phyloP scores from a whole-genome alignment of 2,888 invertebrate species.

The Aleiodes testaceus region DNA sequence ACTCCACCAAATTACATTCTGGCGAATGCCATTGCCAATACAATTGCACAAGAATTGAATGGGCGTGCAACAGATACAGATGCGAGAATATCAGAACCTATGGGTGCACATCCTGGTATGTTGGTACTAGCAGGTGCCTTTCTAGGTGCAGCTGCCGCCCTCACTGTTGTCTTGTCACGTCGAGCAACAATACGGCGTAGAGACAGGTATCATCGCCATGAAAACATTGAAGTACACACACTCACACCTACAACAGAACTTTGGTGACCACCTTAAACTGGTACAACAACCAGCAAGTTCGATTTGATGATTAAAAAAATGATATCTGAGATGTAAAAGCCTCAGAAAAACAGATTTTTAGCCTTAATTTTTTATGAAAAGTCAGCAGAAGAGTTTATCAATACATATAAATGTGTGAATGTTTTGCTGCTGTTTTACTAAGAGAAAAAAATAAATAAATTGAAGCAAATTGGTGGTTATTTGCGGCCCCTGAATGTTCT shows the following conservation, averaged over 20 bases:
- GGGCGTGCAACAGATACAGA: constrained; percentile 63
- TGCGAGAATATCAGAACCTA: constrained; percentile 48
- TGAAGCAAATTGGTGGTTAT: not conserved
- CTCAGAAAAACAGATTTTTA: constrained; percentile 18
- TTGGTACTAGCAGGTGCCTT: constrained; percentile 76
- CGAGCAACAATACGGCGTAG: constrained; percentile 66
- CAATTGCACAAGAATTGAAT: constrained; percentile 65
- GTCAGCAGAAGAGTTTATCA: constrained; percentile 5
- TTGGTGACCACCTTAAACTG: constrained; percentile 75
- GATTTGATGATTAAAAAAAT: constrained; percentile 20
- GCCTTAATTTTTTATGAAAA: constrained; percentile 38
- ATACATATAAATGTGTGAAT: constrained; percentile 23
- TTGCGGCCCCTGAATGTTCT: constrained; percentile 5
- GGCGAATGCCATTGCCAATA: constrained; percentile 68
- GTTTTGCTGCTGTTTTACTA: constrained; percentile 9
- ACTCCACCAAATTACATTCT: constrained; percentile 52
- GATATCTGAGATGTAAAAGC: not conserved
- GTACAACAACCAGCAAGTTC: not conserved
- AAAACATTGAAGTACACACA: constrained; percentile 78
- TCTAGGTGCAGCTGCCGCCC: constrained; percentile 76
- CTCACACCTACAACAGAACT: constrained; percentile 79
- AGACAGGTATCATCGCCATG: constrained; percentile 65
- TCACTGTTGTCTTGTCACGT: constrained; percentile 73
- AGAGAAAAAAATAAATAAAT: not conserved
- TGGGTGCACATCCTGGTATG: constrained; percentile 75